Evolutionary conservation across 2,113 vertebrate genomes (phyloP), one percentile per base, ranked within the genome.

Genomic region (Lophius piscatorius): DNA sequence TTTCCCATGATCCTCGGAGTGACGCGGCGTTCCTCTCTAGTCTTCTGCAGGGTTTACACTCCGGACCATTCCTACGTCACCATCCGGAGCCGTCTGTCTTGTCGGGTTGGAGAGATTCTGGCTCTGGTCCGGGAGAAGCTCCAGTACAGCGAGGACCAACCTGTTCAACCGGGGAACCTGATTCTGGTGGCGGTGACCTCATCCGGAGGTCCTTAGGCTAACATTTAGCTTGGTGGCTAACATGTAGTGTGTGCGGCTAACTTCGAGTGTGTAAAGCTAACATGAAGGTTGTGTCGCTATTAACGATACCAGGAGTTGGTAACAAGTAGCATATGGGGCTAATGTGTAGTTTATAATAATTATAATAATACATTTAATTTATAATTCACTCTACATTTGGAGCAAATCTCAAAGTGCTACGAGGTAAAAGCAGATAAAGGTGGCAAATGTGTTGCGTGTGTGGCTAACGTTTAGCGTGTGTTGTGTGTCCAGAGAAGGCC

Each of bases 1-100:
- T n/a, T n/a, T n/a, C n/a, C n/a, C n/a, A n/a, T n/a, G n/a, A n/a
- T n/a, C n/a, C n/a, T n/a, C n/a, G n/a, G n/a, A n/a, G n/a, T n/a
- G n/a, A n/a, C n/a, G n/a, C n/a, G n/a, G n/a, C n/a, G n/a, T n/a
- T n/a, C n/a, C n/a, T n/a, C 5, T 48, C 0, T 66, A 97, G 97
- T 98, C 76, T 98, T 98, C 90, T 98, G 97, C 91, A 92, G 95
- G 49, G 96, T 98, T 18, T 98, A 98, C 91, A 96, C 96, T 47
- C 95, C 94, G 3, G 95, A 98, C 70, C 97, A 98, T 71, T 98
- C 97, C 2, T 98, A 98, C 40, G 95, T 98, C 76, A 98, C 97
- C 81, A 98, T 98, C 82, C 91, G 96, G 60, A 98, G 95, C 64
- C 94, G 96, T 3, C 94, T 98, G 60, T 98, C 97, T 6, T 96